Conservation (phyloP, 1,140 invertebrate genomes). For the Penaeus japonicus region DNA sequence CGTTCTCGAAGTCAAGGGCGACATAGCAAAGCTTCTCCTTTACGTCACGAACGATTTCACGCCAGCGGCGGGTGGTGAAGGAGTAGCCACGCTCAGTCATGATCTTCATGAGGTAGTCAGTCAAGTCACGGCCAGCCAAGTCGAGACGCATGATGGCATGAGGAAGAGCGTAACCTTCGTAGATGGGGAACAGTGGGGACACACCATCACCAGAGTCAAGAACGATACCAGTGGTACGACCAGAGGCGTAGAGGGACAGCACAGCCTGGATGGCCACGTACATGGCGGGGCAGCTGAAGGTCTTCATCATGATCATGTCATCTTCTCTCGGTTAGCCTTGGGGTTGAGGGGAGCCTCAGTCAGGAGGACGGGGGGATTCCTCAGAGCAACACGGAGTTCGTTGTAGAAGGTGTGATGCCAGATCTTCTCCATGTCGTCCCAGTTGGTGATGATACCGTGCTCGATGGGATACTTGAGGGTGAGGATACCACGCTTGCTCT, state of each 20-base stretch:
- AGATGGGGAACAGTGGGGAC: slow-evolving; percentile 91
- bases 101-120: slow-evolving; percentile 92
- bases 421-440: slow-evolving; percentile 97
- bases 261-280: slow-evolving; percentile 65
- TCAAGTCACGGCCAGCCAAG: slow-evolving; percentile 87
- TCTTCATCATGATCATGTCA: slow-evolving; percentile 6
- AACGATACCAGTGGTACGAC: slow-evolving; percentile 93
- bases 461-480: slow-evolving; percentile 93
- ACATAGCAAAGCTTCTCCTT: slow-evolving; percentile 93
- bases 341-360: slow-evolving; percentile 15
- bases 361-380: slow-evolving; percentile 79
- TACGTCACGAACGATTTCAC: slow-evolving; percentile 91
- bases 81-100: slow-evolving; percentile 76
- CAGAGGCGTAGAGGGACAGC: slow-evolving; percentile 88
- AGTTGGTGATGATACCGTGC: slow-evolving; percentile 95
- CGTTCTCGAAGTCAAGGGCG: slow-evolving; percentile 66
- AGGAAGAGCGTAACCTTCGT: slow-evolving; percentile 87
- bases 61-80: slow-evolving; percentile 71
- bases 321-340: slow-evolving; percentile 7
- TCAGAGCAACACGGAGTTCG: slow-evolving; percentile 92
- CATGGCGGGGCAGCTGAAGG: slow-evolving; percentile 15
- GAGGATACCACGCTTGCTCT: slow-evolving; percentile 90
- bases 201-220: slow-evolving; percentile 93
- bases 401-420: slow-evolving; percentile 97
- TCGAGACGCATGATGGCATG: slow-evolving; percentile 88